Base-by-base conservation (phyloP, 2,888 invertebrate species). In the Blomia tropicalis region DNA sequence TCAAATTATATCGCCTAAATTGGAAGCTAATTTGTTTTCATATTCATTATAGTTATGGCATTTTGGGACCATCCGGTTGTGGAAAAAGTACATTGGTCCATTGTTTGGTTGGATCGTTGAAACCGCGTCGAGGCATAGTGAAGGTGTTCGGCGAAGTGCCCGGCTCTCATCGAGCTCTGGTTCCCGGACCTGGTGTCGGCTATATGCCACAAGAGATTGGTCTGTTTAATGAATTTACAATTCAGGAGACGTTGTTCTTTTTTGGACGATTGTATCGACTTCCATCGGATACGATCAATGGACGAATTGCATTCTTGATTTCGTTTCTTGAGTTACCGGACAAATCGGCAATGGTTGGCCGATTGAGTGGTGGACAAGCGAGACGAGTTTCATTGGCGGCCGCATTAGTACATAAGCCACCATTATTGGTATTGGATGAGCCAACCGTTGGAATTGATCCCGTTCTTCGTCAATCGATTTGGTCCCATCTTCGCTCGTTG, bases 231-330 rank as follows among this genome's bases (percentile, higher is more conserved):
- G 70, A 72, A 56, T 91, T 93, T 76, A 85, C 90, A 32, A 91
- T 93, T 70, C 82, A 83, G 67, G 92, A 93, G 74, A 92, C 91
- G 0, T 85, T 93, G 85, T 84, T 86, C 82, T 92, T 91, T 75
- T 93, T 92, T 75, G 92, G 92, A 44, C 87, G 90, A 83, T 87
- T 93, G 71, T 90, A 90, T 75, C 87, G 89, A 68, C 91, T 92
- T 91, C 79, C 82, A 72, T 83, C 84, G 36, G 74, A 79, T 27
- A 85, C 88, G 75, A 89, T 92, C 69, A 76, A 79, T 60, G 84
- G 85, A 68, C 79, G 91, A 69, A 81, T 87, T 68, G 81, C 84
- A 70, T 92, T 92, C 75, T 78, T 92, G 22, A 77, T 91, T 32
- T 86, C 89, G 73, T 91, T 92, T 75, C 80, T 92, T 54, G 88